A percentile compares a stretch with the other conserved stretches of the same genome.
Evolutionary conservation across 2,888 invertebrate genomes (phyloP).

Genomic region (Scaptodrosophila latifasciaeformis): DNA sequence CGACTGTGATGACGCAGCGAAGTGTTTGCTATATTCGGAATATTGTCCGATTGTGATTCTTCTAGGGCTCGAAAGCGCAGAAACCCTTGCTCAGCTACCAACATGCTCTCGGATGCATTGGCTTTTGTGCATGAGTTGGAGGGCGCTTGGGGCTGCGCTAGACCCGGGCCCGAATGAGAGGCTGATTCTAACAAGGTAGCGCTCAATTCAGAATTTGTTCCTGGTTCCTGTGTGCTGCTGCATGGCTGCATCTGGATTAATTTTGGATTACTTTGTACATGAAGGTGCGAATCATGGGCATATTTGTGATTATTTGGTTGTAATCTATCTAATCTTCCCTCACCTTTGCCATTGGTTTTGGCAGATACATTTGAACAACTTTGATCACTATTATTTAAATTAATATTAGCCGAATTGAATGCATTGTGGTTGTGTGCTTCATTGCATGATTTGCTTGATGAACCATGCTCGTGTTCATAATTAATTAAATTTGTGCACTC

Average conservation of each 20-base stretch:
- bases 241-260: constrained; percentile 10
- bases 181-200: constrained; percentile 32
- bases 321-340: constrained; percentile 9
- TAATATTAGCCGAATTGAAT: too few relatives aligned
- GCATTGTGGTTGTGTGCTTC: too few relatives aligned
- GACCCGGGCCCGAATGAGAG: too few relatives aligned
- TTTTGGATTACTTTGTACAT: constrained; percentile 35
- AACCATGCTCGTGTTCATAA: constrained; percentile 41
- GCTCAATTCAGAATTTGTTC: constrained; percentile 15
- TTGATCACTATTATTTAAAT: constrained; percentile 35
- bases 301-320: constrained; percentile 17
- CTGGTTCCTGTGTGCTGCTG: constrained; percentile 72
- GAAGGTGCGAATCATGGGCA: constrained; percentile 20
- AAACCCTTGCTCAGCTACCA: constrained; percentile 93
- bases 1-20: constrained; percentile 41
- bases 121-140: constrained; percentile 26
- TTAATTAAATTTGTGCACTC: constrained; percentile 71
- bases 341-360: constrained; percentile 6
- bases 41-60: constrained; percentile 50
- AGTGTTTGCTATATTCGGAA: neutral
- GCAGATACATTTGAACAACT: neutral
- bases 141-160: too few relatives aligned
- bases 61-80: constrained; percentile 87
- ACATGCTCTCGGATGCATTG: constrained; percentile 82
- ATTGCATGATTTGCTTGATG: constrained; percentile 31